Evolutionary conservation across 1,140 invertebrate genomes (phyloP), one percentile per base, ranked within the genome.

Genomic region (Drosophila hydei): DNA sequence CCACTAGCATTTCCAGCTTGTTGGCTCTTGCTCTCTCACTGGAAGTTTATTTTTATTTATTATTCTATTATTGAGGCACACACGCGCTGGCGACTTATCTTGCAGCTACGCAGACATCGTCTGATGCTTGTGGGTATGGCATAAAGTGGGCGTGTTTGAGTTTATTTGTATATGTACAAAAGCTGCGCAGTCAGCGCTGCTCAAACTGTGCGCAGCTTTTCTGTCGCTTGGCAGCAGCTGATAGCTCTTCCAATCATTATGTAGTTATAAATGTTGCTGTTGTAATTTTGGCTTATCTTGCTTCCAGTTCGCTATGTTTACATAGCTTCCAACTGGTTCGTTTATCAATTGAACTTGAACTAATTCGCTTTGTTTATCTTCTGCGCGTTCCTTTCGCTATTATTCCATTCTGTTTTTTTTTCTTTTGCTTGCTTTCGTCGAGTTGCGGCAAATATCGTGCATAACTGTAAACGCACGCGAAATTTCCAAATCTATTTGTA

Each of bases 381-480:
- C 42, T 9, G 0, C 19, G 18, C 19, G 25, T 12, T 12, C 8
- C 18, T 52, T 8, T 14, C n/a, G 16, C 38, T 16, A 2, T 42
- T 21, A 21, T 36, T 52, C 16, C 7, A 55, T 23, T 18, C 19
- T 4, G 23, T 56, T 42, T 4, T 25, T 25, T 56, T 14, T 25
- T 52, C 33, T 36, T 0, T n/a, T n/a, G n/a, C n/a, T n/a, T 52
- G 25, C 16, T 19, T 12, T 36, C n/a, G 51, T 16, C 7, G 12
- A 47, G 69, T 85, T 85, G 55, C 81, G 51, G 27, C 38, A 75
- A 81, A 52, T 74, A 58, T 85, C 80, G 81, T 85, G 80, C 73
- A 81, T 75, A 87, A 72, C 74, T 27, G 36, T 67, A 71, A 75
- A 58, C 70, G 70, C 80, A 87, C 81, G 77, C 64, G 42, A 27